Base-by-base conservation (phyloP, 2,888 invertebrate species). In the Trisateles emortualis region DNA sequence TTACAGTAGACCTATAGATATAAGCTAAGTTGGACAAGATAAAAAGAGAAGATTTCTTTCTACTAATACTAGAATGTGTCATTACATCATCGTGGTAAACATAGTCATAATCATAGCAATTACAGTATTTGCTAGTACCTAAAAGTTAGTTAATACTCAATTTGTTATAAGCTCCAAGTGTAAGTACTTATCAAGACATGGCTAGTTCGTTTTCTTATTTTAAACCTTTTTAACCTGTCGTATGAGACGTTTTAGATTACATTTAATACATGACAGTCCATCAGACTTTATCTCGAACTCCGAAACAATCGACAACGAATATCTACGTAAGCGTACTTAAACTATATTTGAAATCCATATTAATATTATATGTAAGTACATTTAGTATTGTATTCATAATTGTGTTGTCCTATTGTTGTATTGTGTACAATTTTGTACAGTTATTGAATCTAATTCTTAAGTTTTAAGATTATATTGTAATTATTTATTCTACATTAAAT, bases 361-460 rank as follows among this genome's bases (percentile, higher is more conserved):
- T 3, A n/a, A 32, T 5, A 32, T 32, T 32, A 8, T 16, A 14
- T 19, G 35, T 16, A 2, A n/a, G 11, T 32, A 35, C 35, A 10
- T 10, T 11, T 35, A 36, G 4, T 17, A 36, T 19, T 4, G 8
- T 22, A 13, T 39, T 56, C 30, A 13, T 61, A 55, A 56, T 65
- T 64, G 62, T 51, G 36, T 52, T 70, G 35, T 60, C 29, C 35
- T 17, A 56, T 69, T 55, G 64, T 59, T 73, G 70, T 67, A 62
- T 70, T 71, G 90, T 71, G 90, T 92, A 90, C 90, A 88, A 84
- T 87, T 65, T 65, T 90, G 91, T 90, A 90, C 89, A 90, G 88
- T 79, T 75, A 76, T 79, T 86, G 91, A 88, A 91, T 91, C 91
- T 91, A 81, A 84, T 77, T 74, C 67, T 73, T 74, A 74, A 78